Evolutionary conservation across 2,113 vertebrate genomes (phyloP), one percentile per base, ranked within the genome.

Genomic region (Corythoichthys haematopterus): DNA sequence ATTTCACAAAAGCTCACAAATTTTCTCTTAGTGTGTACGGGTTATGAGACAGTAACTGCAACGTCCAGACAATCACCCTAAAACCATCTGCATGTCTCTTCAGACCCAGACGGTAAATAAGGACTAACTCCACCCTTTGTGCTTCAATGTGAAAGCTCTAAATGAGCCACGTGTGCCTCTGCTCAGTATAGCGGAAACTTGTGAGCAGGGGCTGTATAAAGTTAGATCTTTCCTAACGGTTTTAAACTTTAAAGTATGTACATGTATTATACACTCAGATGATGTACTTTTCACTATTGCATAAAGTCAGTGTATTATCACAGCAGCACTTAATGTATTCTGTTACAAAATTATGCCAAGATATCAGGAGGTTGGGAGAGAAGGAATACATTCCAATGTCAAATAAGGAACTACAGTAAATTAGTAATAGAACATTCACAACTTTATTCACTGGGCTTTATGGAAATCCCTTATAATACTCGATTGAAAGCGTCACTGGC

Each of bases 91-190:
- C 43, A 66, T 57, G 36, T 64, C 66, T 48, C 58, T 56, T 67
- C 65, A 65, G 66, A 71, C 50, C 46, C 69, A 73, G 47, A 71
- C 47, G 12, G 65, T 61, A 69, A 80, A 76, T 78, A 72, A 69
- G 58, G 35, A 63, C 46, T 20, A 66, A 71, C 80, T 80, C 82
- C 84, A 72, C 84, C 85, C 80, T 80, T 69, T 72, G 66, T 69
- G 71, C 51, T 72, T 50, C 53, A 62, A 58, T 74, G 77, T 84
- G 84, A 79, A 86, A 86, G 80, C 76, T 81, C 58, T 85, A 80
- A 80, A 65, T 52, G 78, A 76, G 75, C 65, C 75, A 74, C 33
- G 12, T 79, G 71, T 83, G 70, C 75, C 62, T 77, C 69, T 64
- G 61, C 64, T 80, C 51, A 62, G 40, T 12, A n/a, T 28, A 45